Evolutionary conservation across 2,888 invertebrate species (phyloP).

Genomic region (Eugnorisma glareosa): DNA sequence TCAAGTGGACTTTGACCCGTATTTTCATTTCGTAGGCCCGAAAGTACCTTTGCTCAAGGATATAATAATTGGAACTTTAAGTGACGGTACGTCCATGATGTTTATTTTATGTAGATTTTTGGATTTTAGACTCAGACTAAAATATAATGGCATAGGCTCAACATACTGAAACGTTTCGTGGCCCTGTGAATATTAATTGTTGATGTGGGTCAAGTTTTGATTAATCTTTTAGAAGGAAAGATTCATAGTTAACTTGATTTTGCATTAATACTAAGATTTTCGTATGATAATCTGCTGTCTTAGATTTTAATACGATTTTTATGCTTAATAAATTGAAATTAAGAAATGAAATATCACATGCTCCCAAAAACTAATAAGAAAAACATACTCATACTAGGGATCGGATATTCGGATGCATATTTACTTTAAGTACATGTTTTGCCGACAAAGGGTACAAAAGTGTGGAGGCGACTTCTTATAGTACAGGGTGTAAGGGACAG

Average conservation of each 20-base stretch:
- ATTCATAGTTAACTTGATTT: not conserved
- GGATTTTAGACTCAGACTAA: not conserved
- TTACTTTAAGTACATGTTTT: no score
- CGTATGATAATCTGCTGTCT: not conserved
- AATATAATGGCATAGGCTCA: not conserved
- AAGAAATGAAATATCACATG: not conserved
- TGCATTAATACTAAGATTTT: not conserved
- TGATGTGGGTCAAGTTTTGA: not conserved
- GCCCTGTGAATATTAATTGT: not conserved
- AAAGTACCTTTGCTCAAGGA: constrained; percentile 59
- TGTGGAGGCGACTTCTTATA: no score
- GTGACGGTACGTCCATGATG: constrained; percentile 53
- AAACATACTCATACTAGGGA: no score
- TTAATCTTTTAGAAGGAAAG: not conserved
- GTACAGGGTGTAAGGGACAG: no score
- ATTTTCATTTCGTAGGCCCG: constrained; percentile 68
- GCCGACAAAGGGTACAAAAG: no score
- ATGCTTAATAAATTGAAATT: not conserved
- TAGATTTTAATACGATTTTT: not conserved
- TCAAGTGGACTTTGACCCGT: constrained; percentile 48
- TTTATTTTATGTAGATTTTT: constrained; percentile 58
- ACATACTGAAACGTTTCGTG: not conserved
- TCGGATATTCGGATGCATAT: no score
- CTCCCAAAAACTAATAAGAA: not conserved
- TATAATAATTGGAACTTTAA: constrained; percentile 47